These are phyloP conservation scores for Parnassius apollo DNA, from an alignment of 2,888 invertebrate species.

Conservation along the genomic window DNA sequence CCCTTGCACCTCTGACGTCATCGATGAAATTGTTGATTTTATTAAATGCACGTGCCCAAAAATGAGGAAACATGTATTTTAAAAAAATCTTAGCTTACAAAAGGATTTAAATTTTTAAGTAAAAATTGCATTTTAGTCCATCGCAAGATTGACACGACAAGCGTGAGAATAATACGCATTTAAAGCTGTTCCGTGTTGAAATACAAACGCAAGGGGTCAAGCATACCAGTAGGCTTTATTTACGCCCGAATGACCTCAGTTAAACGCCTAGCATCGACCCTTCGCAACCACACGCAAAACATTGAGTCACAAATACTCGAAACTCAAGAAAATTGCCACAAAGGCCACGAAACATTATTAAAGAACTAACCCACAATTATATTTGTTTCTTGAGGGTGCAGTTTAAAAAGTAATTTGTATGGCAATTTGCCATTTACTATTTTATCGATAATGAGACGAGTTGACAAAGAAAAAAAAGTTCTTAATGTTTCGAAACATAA, in stretches of 20 bases:
- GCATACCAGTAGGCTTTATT: not conserved
- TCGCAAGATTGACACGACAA: too few species aligned
- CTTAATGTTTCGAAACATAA: too few species aligned
- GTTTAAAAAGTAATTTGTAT: constrained; percentile 15
- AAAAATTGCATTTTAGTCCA: too few species aligned
- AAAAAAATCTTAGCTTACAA: too few species aligned
- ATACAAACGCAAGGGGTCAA: not conserved
- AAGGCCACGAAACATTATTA: constrained; percentile 2
- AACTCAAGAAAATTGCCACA: constrained; percentile 1
- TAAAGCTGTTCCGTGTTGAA: not conserved
- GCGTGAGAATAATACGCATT: not conserved
- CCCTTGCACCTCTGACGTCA: too few species aligned
- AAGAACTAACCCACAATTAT: constrained; percentile 5
- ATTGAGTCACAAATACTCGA: constrained; percentile 14
- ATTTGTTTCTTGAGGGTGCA: constrained; percentile 1
- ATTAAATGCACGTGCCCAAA: too few species aligned
- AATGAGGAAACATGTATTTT: too few species aligned
- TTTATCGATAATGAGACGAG: not conserved
- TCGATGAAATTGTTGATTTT: too few species aligned
- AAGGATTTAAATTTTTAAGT: not conserved
- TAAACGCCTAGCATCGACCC: constrained; percentile 1
- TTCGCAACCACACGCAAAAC: constrained; percentile 9
- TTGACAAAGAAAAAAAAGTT: too few species aligned
- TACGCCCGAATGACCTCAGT: constrained; percentile 2
- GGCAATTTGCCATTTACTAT: not conserved